Conservation (phyloP, 2,888 invertebrate genomes). For the Drosophila meridiana region DNA sequence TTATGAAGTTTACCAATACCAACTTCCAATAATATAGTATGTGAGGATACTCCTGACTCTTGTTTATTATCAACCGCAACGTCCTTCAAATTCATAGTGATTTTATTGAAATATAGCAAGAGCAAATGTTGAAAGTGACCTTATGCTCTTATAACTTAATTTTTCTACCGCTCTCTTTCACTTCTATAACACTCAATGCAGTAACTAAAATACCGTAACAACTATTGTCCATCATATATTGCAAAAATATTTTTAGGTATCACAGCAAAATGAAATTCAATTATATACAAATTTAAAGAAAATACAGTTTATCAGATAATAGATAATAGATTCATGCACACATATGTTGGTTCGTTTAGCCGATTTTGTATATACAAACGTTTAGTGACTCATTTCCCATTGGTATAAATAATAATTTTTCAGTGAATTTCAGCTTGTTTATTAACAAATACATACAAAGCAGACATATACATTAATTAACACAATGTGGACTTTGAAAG, state of each 20-base stretch:
- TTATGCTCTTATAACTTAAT: not conserved
- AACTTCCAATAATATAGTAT: not conserved
- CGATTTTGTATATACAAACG: not conserved
- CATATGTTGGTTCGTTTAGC: not conserved
- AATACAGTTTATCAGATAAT: not conserved
- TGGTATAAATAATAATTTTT: conserved; percentile 14
- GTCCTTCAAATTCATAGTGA: not conserved
- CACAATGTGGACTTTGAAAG: not conserved
- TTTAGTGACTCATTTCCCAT: conserved; percentile 28
- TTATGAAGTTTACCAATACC: not conserved
- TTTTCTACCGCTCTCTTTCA: not conserved
- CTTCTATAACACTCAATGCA: not conserved
- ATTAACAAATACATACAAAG: not conserved
- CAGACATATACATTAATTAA: conserved; percentile 15
- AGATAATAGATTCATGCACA: not conserved
- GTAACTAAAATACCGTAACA: not conserved
- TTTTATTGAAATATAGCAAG: not conserved
- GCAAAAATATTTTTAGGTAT: not conserved
- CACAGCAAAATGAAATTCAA: not conserved
- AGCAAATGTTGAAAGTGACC: not conserved
- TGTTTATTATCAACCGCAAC: not conserved
- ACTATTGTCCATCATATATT: not conserved
- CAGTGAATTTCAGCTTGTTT: conserved; percentile 17
- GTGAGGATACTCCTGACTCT: not conserved
- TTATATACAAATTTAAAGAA: not conserved